A percentile compares a stretch with the other conserved stretches of the same genome.
Evolutionary conservation across 2,888 invertebrate genomes (phyloP).

Genomic region (Cheiracanthium punctorium): DNA sequence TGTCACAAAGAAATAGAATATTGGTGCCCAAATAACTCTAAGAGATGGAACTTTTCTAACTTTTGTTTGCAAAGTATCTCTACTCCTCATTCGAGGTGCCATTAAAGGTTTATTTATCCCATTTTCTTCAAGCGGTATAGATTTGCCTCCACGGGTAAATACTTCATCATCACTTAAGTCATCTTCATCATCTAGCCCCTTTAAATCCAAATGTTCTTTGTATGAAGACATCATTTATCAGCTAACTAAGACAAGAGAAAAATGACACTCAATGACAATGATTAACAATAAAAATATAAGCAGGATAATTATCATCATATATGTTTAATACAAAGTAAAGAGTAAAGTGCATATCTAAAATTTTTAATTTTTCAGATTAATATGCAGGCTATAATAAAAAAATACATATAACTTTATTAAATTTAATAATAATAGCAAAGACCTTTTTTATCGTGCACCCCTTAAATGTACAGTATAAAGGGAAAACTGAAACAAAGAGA

Average conservation of each 20-base stretch:
- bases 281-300: too few relatives aligned
- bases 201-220: conserved; percentile 77
- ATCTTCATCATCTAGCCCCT: conserved; percentile 79
- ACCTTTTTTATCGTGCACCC: too few relatives aligned
- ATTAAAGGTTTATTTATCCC: conserved; percentile 84
- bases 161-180: conserved; percentile 86
- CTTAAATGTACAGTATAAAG: too few relatives aligned
- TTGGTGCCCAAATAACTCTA: conserved; percentile 81
- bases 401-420: too few relatives aligned
- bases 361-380: too few relatives aligned
- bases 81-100: conserved; percentile 81
- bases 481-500: too few relatives aligned
- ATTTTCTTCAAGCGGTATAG: conserved; percentile 80
- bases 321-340: too few relatives aligned
- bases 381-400: too few relatives aligned
- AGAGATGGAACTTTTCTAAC: conserved; percentile 79
- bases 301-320: too few relatives aligned
- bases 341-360: too few relatives aligned
- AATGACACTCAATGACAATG: too few relatives aligned
- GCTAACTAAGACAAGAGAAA: neutral
- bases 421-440: too few relatives aligned
- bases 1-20: conserved; percentile 82
- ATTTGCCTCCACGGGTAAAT: conserved; percentile 84
- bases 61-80: conserved; percentile 77
- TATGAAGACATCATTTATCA: conserved; percentile 68